These are phyloP conservation scores for Oscheius onirici DNA, from an alignment of 2,888 invertebrate species.

Conservation along the genomic window DNA sequence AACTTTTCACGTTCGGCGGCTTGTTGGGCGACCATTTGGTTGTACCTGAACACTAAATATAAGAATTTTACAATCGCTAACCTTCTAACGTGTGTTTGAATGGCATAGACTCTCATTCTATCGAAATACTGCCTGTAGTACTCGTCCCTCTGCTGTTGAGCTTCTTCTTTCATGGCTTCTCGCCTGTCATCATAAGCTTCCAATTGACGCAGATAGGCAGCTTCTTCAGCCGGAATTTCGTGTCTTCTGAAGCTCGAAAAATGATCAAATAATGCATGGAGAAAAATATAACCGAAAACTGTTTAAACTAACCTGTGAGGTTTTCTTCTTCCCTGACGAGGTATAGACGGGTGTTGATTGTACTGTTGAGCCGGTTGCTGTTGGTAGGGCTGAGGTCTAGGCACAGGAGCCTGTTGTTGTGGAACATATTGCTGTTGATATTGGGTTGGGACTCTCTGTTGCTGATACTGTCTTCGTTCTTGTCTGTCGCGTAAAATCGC, in stretches of 20 bases:
- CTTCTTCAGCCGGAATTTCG: slow-evolving; percentile 16
- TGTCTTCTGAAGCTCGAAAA: background rate
- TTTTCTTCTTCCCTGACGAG: slow-evolving; percentile 15
- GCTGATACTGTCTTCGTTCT: background rate
- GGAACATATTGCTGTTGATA: background rate
- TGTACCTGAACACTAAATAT: slow-evolving; percentile 35
- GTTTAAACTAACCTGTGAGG: slow-evolving; percentile 5
- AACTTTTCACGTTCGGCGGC: slow-evolving; percentile 28
- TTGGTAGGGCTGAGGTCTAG: background rate
- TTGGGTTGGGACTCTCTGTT: background rate
- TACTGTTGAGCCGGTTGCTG: background rate
- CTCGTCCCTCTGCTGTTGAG: slow-evolving; percentile 30
- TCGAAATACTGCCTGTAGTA: slow-evolving; percentile 56
- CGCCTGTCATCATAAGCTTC: slow-evolving; percentile 13
- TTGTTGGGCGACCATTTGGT: slow-evolving; percentile 43
- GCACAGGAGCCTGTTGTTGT: background rate
- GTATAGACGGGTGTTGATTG: background rate
- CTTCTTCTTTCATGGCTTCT: slow-evolving; percentile 18
- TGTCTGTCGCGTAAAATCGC: background rate
- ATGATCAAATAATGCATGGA: background rate
- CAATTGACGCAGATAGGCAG: slow-evolving; percentile 20
- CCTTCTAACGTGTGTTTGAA: slow-evolving; percentile 42
- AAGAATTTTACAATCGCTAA: slow-evolving; percentile 12
- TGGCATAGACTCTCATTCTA: slow-evolving; percentile 49
- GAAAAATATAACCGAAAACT: background rate